Evolutionary conservation across 2,113 vertebrate genomes (phyloP).

Genomic region (Ramphastos sulfuratus): DNA sequence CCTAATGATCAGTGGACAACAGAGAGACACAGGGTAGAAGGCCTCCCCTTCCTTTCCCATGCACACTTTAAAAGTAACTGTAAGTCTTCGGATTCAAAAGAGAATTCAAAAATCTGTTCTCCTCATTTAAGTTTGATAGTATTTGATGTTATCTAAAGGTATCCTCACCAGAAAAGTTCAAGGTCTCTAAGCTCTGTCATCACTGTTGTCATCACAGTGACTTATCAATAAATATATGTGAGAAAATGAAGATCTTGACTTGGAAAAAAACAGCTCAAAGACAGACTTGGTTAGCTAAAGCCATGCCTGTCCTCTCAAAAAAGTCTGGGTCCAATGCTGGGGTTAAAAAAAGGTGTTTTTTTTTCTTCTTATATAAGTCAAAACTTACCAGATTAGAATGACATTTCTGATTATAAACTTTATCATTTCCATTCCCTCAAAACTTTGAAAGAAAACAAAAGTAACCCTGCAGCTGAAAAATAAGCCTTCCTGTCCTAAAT

Average conservation of each 20-base stretch:
- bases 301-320: neutral
- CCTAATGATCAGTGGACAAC: too few species aligned
- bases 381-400: neutral
- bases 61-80: neutral
- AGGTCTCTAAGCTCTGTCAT: neutral
- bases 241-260: neutral
- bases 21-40: neutral
- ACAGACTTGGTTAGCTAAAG: neutral
- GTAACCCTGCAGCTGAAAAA: neutral
- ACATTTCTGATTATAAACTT: neutral
- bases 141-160: neutral
- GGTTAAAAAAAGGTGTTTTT: neutral
- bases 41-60: neutral
- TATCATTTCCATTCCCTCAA: constrained; percentile 4
- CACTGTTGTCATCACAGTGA: neutral
- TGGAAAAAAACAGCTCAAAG: neutral
- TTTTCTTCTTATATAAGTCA: neutral
- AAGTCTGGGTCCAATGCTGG: neutral
- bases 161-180: neutral
- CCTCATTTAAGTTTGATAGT: neutral
- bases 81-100: neutral
- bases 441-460: neutral
- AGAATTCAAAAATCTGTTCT: neutral
- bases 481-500: neutral
- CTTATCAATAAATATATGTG: neutral